phyloP scores from a whole-genome alignment of 2,113 vertebrate species.

The Psittacus erithacus region DNA sequence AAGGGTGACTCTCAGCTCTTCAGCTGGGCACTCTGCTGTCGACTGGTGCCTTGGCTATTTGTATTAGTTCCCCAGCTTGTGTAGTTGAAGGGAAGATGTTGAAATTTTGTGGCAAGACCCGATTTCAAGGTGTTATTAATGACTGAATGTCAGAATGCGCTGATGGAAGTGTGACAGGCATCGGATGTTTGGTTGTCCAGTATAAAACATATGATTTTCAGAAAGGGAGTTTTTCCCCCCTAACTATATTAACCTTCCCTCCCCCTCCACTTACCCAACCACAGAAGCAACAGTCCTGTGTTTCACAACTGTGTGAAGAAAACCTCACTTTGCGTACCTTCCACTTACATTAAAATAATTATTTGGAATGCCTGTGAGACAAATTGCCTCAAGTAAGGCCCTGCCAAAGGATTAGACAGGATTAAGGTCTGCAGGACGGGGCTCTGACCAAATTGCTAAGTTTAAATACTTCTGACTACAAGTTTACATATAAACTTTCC shows the following conservation, averaged over 20 bases:
- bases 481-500: not conserved
- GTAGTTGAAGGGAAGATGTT: not conserved
- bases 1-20: not conserved
- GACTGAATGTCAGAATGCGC: not conserved
- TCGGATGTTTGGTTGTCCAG: not conserved
- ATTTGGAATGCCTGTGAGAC: not conserved
- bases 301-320: not conserved
- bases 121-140: not conserved
- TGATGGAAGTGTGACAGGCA: not conserved
- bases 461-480: not conserved
- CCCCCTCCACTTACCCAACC: not conserved
- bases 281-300: not conserved
- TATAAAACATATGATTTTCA: not conserved
- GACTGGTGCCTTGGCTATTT: not conserved
- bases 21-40: not conserved
- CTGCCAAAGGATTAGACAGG: conserved; percentile 3
- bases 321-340: not conserved
- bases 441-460: not conserved
- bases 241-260: not conserved
- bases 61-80: not conserved
- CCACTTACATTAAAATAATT: not conserved
- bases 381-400: not conserved
- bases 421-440: not conserved
- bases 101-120: not conserved
- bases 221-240: not conserved